phyloP scores from a whole-genome alignment of 2,797 vertebrate genomes.

The Tiaroga cobitis region DNA sequence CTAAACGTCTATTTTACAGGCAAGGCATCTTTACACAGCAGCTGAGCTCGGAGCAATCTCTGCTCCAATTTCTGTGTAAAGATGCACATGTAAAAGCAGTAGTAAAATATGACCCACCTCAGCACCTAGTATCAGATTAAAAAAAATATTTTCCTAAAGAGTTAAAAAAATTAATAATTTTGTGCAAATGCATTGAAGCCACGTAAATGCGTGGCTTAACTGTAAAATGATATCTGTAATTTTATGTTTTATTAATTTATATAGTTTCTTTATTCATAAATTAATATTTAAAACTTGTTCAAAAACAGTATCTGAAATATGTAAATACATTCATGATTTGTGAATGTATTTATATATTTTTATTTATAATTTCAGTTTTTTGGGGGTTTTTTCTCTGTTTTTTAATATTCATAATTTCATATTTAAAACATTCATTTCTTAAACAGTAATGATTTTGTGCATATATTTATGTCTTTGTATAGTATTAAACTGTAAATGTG shows the following conservation, averaged over 20 bases:
- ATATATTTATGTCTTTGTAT: neutral
- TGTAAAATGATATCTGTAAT: neutral
- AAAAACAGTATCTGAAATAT: neutral
- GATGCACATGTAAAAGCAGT: neutral
- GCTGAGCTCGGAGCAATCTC: neutral
- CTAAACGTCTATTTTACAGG: slow-evolving; percentile 23
- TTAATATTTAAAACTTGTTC: neutral
- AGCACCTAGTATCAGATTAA: neutral
- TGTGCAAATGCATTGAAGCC: neutral
- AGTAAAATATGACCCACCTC: neutral
- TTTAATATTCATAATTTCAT: neutral
- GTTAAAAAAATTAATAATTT: no score
- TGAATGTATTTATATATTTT: neutral
- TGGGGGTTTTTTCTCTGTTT: neutral
- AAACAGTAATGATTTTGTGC: no score
- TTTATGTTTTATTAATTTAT: neutral
- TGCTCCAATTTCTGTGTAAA: neutral
- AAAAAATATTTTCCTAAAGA: neutral
- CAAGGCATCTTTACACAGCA: neutral
- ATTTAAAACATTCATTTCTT: no score
- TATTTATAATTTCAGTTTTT: neutral
- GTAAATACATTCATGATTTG: neutral
- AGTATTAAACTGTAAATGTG: neutral
- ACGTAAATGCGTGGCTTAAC: neutral
- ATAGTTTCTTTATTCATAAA: neutral